A percentile compares a stretch with the other conserved stretches of the same genome.
Evolutionary conservation across 2,113 vertebrate species (phyloP).

Genomic region (Grammomys dolichurus): DNA sequence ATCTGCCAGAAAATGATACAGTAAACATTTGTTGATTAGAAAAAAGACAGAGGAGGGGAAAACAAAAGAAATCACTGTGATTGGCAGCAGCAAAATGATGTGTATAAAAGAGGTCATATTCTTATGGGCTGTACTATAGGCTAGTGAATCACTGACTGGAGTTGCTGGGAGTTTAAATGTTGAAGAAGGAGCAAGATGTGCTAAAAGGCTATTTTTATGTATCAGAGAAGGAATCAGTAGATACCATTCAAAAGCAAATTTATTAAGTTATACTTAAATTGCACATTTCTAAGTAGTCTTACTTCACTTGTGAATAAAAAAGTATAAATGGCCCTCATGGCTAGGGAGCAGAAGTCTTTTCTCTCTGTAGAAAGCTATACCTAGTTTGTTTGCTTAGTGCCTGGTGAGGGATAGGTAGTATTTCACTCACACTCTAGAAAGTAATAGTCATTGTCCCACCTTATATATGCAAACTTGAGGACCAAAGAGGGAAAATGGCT

Average conservation of each 20-base stretch:
- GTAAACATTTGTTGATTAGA: neutral
- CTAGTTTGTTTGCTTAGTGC: neutral
- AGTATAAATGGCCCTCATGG: neutral
- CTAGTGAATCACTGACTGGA: neutral
- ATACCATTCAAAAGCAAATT: slow-evolving; percentile 29
- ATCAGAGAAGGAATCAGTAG: neutral
- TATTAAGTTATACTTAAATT: slow-evolving; percentile 33
- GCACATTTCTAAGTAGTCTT: neutral
- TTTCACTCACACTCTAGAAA: slow-evolving; percentile 28
- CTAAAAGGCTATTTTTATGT: neutral
- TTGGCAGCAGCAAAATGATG: slow-evolving; percentile 21
- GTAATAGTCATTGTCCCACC: neutral
- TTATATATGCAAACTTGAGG: neutral
- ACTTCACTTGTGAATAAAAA: slow-evolving; percentile 21
- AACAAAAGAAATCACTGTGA: neutral
- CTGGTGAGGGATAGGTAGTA: neutral
- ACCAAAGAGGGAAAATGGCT: neutral
- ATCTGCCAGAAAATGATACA: neutral
- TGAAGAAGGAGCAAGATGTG: neutral
- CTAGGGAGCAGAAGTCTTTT: slow-evolving; percentile 8
- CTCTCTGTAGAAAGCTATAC: slow-evolving; percentile 12
- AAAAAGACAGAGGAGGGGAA: neutral
- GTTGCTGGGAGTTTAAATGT: slow-evolving; percentile 54
- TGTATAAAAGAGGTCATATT: neutral
- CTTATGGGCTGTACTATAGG: neutral